Percentiles rank a stretch among this genome's conserved stretches.
These are phyloP conservation scores for Dryococelus australis DNA, from an alignment of 2,888 invertebrate species.

Conservation along the genomic window DNA sequence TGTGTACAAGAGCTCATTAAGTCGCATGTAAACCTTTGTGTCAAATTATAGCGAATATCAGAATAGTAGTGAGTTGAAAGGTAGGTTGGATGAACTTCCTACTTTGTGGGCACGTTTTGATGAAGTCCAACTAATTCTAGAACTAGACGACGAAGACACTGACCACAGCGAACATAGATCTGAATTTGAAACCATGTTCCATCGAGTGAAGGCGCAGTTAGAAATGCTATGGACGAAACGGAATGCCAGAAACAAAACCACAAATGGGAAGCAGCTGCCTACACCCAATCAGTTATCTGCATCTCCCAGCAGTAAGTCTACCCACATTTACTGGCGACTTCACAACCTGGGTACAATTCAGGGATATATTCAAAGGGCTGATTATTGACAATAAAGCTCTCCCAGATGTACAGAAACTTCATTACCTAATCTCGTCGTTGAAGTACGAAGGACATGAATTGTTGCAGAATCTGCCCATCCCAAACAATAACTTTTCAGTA, in stretches of 20 bases:
- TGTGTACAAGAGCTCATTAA: neutral
- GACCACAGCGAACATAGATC: neutral
- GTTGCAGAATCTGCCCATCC: constrained; percentile 23
- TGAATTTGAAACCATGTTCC: neutral
- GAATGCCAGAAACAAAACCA: too few species aligned
- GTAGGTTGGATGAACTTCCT: neutral
- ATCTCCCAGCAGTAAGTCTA: too few species aligned
- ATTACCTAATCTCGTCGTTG: constrained; percentile 42
- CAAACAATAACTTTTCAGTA: neutral
- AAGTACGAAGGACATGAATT: neutral
- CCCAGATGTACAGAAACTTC: neutral
- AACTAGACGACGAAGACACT: neutral
- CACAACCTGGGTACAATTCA: too few species aligned
- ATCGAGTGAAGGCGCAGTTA: too few species aligned
- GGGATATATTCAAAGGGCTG: too few species aligned
- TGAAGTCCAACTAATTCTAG: neutral
- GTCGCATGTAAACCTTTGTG: neutral
- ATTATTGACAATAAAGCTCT: too few species aligned
- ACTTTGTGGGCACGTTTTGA: neutral
- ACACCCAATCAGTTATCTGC: too few species aligned
- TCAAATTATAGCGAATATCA: neutral
- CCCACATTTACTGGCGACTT: too few species aligned
- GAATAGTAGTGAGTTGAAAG: neutral
- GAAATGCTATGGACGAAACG: too few species aligned
- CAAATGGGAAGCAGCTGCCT: too few species aligned